These are phyloP conservation scores for Euglossa dilemma DNA, from an alignment of 1,140 invertebrate genomes.

Conservation along the genomic window DNA sequence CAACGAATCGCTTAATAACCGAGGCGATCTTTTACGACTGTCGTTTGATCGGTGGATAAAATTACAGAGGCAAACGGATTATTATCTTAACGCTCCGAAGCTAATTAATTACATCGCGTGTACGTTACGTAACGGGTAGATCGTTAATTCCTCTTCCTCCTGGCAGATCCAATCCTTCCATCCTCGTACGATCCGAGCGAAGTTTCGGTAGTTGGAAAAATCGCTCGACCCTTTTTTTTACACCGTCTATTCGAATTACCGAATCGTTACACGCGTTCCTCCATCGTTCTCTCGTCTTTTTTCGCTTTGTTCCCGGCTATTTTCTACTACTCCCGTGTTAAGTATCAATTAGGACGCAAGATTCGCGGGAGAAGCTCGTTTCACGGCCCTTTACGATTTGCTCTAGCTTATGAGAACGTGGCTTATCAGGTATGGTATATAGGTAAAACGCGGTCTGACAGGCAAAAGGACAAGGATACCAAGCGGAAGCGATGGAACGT, in stretches of 20 bases:
- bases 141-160: neutral
- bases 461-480: neutral
- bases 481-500: constrained; percentile 3
- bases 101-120: constrained; percentile 37
- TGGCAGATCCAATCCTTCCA: too few relatives aligned
- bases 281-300: too few relatives aligned
- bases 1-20: neutral
- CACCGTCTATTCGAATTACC: too few relatives aligned
- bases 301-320: too few relatives aligned
- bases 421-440: neutral
- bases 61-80: neutral
- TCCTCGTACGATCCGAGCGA: too few relatives aligned
- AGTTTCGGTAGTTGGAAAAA: neutral
- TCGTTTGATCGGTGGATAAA: neutral
- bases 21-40: neutral
- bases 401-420: neutral
- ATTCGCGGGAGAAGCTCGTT: neutral
- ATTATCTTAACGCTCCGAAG: neutral
- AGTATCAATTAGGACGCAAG: neutral
- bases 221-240: too few relatives aligned
- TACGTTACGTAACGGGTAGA: neutral
- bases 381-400: neutral
- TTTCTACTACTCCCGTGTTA: too few relatives aligned
- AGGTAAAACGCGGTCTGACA: neutral
- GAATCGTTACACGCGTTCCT: too few relatives aligned